phyloP scores from a whole-genome alignment of 2,888 invertebrate species.

The Helleia helle region DNA sequence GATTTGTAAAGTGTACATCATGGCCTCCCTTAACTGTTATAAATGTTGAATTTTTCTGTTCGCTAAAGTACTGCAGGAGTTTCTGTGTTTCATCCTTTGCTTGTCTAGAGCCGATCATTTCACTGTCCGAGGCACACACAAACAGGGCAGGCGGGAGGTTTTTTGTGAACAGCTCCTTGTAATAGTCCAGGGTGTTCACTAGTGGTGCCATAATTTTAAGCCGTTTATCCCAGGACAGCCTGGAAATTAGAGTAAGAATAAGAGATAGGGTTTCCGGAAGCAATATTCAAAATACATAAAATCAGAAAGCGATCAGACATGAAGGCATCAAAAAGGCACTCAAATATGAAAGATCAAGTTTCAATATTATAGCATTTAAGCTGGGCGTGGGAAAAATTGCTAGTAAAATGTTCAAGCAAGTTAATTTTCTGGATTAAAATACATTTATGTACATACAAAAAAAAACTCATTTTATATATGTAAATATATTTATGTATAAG shows the following conservation, averaged over 20 bases:
- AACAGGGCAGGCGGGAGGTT: conserved; percentile 37
- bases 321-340: too few relatives aligned
- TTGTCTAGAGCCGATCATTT: conserved; percentile 16
- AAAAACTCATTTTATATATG: too few relatives aligned
- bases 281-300: neutral
- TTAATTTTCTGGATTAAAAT: too few relatives aligned
- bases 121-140: conserved; percentile 29
- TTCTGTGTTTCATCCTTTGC: conserved; percentile 22
- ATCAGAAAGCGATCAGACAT: neutral
- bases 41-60: conserved; percentile 18
- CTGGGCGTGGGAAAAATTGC: too few relatives aligned
- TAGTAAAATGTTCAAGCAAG: too few relatives aligned
- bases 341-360: too few relatives aligned
- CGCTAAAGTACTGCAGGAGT: conserved; percentile 26
- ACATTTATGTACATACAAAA: too few relatives aligned
- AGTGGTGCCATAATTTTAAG: conserved; percentile 33
- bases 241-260: conserved; percentile 26
- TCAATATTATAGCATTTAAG: too few relatives aligned
- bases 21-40: conserved; percentile 68
- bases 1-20: conserved; percentile 75
- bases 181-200: conserved; percentile 37
- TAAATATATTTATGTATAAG: too few relatives aligned
- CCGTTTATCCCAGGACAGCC: conserved; percentile 49
- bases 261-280: too few relatives aligned
- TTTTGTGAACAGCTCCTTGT: conserved; percentile 35